Evolutionary conservation across 2,113 vertebrate species (phyloP).

Genomic region (Emberiza fucata): DNA sequence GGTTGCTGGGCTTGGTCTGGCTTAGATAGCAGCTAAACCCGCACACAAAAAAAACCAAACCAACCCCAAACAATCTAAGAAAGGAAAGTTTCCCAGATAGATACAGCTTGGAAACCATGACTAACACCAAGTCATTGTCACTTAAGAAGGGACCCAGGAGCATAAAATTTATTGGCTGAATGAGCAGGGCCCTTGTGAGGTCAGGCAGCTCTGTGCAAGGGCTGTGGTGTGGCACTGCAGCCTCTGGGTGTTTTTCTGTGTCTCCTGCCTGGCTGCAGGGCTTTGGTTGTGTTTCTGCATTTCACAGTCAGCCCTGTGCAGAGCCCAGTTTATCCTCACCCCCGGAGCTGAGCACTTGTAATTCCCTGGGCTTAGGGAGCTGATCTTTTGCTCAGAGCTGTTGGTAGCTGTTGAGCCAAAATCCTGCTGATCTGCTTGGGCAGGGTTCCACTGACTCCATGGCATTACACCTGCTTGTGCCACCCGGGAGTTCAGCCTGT

Average conservation of each 20-base stretch:
- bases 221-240: not conserved
- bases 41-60: not conserved
- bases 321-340: not conserved
- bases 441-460: not conserved
- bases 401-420: not conserved
- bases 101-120: slow-evolving; percentile 10
- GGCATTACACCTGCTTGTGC: not conserved
- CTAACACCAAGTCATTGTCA: not conserved
- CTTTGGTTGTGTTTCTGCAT: not conserved
- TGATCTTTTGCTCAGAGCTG: not conserved
- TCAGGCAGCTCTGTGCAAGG: not conserved
- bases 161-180: not conserved
- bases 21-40: not conserved
- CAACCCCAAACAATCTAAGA: not conserved
- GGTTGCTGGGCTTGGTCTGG: not conserved
- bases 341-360: not conserved
- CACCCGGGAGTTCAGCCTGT: not conserved
- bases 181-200: not conserved
- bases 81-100: not conserved
- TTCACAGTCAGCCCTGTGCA: not conserved
- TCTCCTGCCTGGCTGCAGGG: not conserved
- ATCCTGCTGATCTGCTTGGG: not conserved
- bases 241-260: not conserved
- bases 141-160: not conserved
- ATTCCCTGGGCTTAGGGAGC: not conserved